A percentile compares a stretch with the other conserved stretches of the same genome.
phyloP scores from a whole-genome alignment of 2,797 vertebrate genomes.

The Eremophila alpestris region DNA sequence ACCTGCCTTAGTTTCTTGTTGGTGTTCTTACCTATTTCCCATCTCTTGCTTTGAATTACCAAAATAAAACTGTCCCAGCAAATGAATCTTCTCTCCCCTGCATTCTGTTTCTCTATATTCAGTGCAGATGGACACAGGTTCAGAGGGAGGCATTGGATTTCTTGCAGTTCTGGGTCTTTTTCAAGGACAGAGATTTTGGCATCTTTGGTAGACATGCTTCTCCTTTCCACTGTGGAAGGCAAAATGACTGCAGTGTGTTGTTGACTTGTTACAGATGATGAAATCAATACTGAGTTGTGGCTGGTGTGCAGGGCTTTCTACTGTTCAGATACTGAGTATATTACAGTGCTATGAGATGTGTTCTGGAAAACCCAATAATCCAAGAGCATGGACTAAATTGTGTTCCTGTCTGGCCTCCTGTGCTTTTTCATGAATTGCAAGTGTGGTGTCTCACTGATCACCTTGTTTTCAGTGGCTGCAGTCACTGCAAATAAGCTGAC shows the following conservation, averaged over 20 bases:
- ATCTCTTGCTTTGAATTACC: neutral
- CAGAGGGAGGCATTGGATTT: neutral
- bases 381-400: neutral
- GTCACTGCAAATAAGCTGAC: neutral
- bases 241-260: neutral
- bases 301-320: neutral
- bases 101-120: neutral
- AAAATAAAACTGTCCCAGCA: neutral
- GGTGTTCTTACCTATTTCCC: neutral
- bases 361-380: neutral
- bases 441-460: neutral
- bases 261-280: neutral
- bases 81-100: neutral
- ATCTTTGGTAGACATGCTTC: neutral
- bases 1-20: neutral
- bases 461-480: neutral
- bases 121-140: neutral
- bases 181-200: neutral
- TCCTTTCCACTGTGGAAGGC: neutral
- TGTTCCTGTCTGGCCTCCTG: neutral
- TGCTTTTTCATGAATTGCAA: neutral
- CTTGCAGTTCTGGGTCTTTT: neutral
- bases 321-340: neutral
- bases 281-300: neutral
- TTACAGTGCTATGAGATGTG: neutral